Evolutionary conservation across 1,140 invertebrate genomes (phyloP), one percentile per base, ranked within the genome.

Genomic region (Metopolophium dirhodum): DNA sequence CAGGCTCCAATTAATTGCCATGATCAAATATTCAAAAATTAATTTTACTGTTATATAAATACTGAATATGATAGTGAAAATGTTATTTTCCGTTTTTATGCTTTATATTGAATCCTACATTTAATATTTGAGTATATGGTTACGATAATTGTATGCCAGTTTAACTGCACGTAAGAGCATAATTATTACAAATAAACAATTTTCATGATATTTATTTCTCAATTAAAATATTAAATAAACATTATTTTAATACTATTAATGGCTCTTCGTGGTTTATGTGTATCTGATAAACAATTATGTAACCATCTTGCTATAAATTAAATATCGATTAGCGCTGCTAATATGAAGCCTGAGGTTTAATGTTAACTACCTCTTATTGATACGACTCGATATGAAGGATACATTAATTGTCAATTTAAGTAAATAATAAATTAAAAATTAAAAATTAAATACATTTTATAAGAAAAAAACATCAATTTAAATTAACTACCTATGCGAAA

Each of bases 21-120:
- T 83, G 47, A 49, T 82, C 22, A 82, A 91, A 82, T 91, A 35
- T 91, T 91, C 41, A 91, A 82, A 51, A 91, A 91, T 82, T 83
- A 92, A 92, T 83, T 82, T 92, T 51, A 54, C 47, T 30, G 45
- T n/a, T 77, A n/a, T n/a, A 77, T 77, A 77, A 30, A 30, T 77
- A n/a, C 61, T n/a, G 61, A 77, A 77, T 77, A 77, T 9, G 61
- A 77, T 77, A 77, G 14, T 77, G 30, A 77, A 77, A 6, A n/a
- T 18, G n/a, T n/a, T 18, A 77, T 77, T 77, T 77, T n/a, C 14
- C 7, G 61, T n/a, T 77, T 77, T 77, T 4, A n/a, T 23, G 0
- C 3, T 23, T 77, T 77, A 77, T 20, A n/a, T n/a, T 77, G 61
- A 77, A 77, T 77, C n/a, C 14, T 77, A 14, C n/a, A 77, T 77